phyloP scores from a whole-genome alignment of 2,888 invertebrate species.

The Folsomia manolachei region DNA sequence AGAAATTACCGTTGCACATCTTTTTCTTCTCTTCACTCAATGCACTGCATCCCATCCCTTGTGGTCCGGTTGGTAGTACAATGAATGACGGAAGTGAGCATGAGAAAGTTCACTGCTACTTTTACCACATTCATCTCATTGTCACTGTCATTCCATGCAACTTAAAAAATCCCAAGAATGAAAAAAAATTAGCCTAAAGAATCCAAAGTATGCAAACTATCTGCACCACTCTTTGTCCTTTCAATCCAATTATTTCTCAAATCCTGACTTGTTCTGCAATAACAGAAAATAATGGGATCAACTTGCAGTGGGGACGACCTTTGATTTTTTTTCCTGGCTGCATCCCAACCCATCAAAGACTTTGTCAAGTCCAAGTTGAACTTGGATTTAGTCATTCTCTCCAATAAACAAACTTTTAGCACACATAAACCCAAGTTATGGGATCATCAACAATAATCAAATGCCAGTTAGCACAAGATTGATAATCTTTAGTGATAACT shows the following conservation, averaged over 20 bases:
- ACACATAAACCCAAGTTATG: no score
- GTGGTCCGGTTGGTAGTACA: conserved; percentile 30
- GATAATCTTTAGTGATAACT: neutral
- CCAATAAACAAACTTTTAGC: no score
- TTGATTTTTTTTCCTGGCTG: neutral
- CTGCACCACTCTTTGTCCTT: neutral
- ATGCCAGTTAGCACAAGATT: no score
- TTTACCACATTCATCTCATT: conserved; percentile 18
- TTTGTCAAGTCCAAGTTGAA: no score
- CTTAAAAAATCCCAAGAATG: neutral
- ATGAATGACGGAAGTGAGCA: conserved; percentile 41
- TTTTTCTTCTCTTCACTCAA: no score
- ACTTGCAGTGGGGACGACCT: neutral
- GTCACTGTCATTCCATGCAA: neutral
- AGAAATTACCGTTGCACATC: conserved; percentile 38
- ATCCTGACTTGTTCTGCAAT: neutral
- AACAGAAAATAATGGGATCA: neutral
- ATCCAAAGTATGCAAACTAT: no score
- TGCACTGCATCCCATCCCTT: neutral
- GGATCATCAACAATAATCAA: neutral
- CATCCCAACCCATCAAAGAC: neutral
- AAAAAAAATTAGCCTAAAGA: no score
- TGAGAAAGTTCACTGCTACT: conserved; percentile 46
- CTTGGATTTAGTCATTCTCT: no score
- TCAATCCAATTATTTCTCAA: neutral